phyloP scores from a whole-genome alignment of 2,888 invertebrate genomes.

The Ichneumon xanthorius region DNA sequence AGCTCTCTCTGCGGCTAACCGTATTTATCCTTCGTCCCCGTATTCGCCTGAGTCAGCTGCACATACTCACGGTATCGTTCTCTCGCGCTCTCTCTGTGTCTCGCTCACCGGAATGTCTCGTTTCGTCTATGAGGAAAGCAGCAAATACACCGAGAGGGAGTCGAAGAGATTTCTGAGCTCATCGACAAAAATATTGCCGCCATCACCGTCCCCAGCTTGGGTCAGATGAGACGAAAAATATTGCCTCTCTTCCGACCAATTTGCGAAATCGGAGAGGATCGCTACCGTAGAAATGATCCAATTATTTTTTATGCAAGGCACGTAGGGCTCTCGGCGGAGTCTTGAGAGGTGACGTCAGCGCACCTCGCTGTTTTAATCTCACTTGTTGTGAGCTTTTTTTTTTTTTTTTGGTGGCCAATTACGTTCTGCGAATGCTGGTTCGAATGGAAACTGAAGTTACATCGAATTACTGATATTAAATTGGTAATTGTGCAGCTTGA shows the following conservation, averaged over 20 bases:
- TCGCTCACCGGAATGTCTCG: not conserved
- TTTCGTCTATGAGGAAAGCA: conserved; percentile 30
- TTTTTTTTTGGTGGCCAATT: too few relatives aligned
- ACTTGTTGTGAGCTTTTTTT: not conserved
- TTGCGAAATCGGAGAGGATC: conserved; percentile 5
- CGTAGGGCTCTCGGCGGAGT: not conserved
- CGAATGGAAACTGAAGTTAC: not conserved
- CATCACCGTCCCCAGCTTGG: not conserved
- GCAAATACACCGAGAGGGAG: conserved; percentile 13
- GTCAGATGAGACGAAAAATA: conserved; percentile 2
- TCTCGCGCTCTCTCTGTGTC: not conserved
- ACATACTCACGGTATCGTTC: not conserved
- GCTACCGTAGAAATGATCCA: conserved; percentile 4
- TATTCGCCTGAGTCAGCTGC: conserved; percentile 64
- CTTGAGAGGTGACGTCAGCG: not conserved
- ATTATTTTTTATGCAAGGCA: conserved; percentile 30
- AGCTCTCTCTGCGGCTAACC: conserved; percentile 34
- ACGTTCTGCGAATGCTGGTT: not conserved
- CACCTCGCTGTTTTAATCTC: not conserved
- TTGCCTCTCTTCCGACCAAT: conserved; percentile 19
- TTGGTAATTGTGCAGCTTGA: not conserved
- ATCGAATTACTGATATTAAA: not conserved
- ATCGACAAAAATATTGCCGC: conserved; percentile 58
- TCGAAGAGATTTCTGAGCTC: conserved; percentile 42
- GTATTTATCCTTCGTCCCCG: conserved; percentile 50